A percentile compares a stretch with the other conserved stretches of the same genome.
Conservation (phyloP, 2,888 invertebrate genomes). For the Ophioninae sp. region DNA sequence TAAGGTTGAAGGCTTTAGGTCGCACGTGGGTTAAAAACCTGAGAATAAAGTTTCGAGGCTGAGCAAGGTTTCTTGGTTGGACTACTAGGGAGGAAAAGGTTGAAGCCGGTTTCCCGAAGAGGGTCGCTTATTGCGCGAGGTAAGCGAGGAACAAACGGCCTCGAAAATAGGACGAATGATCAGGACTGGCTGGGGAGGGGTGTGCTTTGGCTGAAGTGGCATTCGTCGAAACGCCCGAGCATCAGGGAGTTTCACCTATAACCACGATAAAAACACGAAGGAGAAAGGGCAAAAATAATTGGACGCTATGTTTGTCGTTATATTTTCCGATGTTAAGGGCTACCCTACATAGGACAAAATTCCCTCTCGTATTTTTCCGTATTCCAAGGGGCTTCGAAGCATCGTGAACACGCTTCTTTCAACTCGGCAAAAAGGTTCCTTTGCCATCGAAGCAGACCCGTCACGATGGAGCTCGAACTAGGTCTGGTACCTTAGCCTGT, state of each 20-base stretch:
- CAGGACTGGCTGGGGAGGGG: constrained; percentile 65
- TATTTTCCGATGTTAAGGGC: constrained; percentile 62
- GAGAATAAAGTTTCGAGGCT: constrained; percentile 30
- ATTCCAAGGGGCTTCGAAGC: constrained; percentile 37
- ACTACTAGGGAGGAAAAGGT: constrained; percentile 15
- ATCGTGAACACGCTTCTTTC: constrained; percentile 44
- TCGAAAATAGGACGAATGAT: constrained; percentile 60
- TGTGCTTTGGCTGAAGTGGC: constrained; percentile 71
- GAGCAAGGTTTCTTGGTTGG: constrained; percentile 26
- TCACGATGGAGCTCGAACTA: constrained; percentile 25
- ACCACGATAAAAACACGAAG: constrained; percentile 59
- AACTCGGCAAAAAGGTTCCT: constrained; percentile 54
- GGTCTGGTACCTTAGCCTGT: constrained; percentile 11
- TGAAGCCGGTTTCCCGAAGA: constrained; percentile 37
- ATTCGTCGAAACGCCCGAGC: constrained; percentile 72
- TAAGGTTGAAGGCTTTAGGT: constrained; percentile 33
- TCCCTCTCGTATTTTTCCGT: constrained; percentile 41
- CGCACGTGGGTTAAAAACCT: constrained; percentile 34
- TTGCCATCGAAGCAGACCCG: constrained; percentile 31
- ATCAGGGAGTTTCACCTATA: constrained; percentile 51
- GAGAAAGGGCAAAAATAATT: constrained; percentile 77
- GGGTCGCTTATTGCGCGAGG: constrained; percentile 52
- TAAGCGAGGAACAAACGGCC: constrained; percentile 37
- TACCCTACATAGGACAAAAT: constrained; percentile 44
- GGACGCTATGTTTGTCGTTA: constrained; percentile 77